Conservation (phyloP, 2,888 invertebrate species). For the Caenorhabditis sp. region DNA sequence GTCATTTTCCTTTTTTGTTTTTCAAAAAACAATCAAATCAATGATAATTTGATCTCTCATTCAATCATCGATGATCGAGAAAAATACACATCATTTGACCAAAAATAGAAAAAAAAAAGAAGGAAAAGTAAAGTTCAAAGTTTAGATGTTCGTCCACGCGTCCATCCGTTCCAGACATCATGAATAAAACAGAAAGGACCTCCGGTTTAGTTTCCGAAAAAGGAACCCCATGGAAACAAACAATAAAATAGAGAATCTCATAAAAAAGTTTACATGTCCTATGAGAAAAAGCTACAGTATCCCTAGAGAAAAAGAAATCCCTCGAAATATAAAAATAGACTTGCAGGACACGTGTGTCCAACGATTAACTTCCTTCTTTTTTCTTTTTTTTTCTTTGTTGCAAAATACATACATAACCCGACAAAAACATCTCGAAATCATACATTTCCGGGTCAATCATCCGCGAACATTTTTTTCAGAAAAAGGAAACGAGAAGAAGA, state of each 20-base stretch:
- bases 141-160: background rate
- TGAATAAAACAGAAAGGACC: background rate
- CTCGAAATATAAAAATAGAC: no score
- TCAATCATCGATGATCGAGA: no score
- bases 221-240: no score
- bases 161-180: background rate
- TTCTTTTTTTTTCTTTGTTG: background rate
- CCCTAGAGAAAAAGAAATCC: no score
- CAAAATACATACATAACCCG: background rate
- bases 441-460: background rate
- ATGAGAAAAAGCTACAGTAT: no score
- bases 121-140: background rate
- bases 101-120: background rate
- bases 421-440: background rate
- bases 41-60: no score
- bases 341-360: no score
- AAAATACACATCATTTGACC: background rate
- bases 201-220: background rate
- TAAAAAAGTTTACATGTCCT: no score
- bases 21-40: no score
- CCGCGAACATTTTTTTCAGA: background rate
- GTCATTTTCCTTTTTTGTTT: no score
- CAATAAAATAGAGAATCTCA: no score
- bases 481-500: background rate
- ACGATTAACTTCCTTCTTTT: background rate